Evolutionary conservation across 2,888 invertebrate species (phyloP).

Genomic region (Pharmacophagus antenor): DNA sequence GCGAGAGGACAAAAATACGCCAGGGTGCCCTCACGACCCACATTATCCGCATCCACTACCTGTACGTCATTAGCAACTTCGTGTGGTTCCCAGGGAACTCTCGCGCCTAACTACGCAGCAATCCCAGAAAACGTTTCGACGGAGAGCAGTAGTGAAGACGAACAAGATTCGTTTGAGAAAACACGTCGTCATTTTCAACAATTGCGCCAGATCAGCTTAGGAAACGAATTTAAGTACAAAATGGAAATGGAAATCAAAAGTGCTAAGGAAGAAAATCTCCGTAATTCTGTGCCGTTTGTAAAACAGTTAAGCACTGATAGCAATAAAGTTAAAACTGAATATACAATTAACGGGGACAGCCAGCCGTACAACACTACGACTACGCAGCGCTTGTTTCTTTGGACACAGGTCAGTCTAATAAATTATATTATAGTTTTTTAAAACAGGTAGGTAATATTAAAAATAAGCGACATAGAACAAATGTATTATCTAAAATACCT

Average conservation of each 20-base stretch:
- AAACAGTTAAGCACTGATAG: slow-evolving; percentile 81
- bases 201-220: slow-evolving; percentile 82
- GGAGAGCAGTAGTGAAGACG: slow-evolving; percentile 76
- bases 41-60: slow-evolving; percentile 82
- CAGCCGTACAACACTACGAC: slow-evolving; percentile 78
- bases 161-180: slow-evolving; percentile 78
- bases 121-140: slow-evolving; percentile 69
- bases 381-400: slow-evolving; percentile 74
- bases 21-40: slow-evolving; percentile 72
- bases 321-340: slow-evolving; percentile 78
- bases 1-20: slow-evolving; percentile 72
- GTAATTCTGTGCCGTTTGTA: slow-evolving; percentile 82
- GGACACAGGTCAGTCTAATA: slow-evolving; percentile 61
- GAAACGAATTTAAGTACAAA: slow-evolving; percentile 82
- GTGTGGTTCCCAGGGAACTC: slow-evolving; percentile 71
- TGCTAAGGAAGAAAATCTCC: slow-evolving; percentile 81
- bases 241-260: slow-evolving; percentile 84
- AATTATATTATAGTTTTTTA: background rate
- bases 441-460: no score
- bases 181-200: slow-evolving; percentile 83
- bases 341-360: slow-evolving; percentile 63
- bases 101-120: slow-evolving; percentile 68
- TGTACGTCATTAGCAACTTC: slow-evolving; percentile 81
- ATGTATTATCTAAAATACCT: background rate
- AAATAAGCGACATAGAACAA: background rate